Percentiles rank a stretch among this genome's conserved stretches.
These are phyloP conservation scores for Peromyscus eremicus DNA, from an alignment of 2,797 vertebrate species.

Conservation along the genomic window DNA sequence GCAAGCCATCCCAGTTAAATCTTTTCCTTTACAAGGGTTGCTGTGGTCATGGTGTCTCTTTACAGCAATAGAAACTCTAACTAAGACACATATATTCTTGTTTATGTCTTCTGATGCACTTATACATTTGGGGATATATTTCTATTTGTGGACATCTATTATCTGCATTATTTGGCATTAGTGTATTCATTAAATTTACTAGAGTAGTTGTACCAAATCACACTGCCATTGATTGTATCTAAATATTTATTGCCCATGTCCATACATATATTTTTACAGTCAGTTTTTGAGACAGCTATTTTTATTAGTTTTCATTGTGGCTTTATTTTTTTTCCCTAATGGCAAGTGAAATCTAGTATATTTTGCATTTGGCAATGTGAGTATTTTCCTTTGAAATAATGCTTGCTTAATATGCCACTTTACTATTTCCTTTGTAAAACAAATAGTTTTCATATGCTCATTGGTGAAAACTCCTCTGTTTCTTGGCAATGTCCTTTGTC, in stretches of 20 bases:
- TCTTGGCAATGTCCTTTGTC: neutral
- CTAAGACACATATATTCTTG: neutral
- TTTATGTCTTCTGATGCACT: neutral
- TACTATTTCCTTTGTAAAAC: neutral
- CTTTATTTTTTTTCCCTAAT: conserved; percentile 4
- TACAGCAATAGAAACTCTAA: neutral
- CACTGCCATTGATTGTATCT: neutral
- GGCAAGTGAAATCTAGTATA: neutral
- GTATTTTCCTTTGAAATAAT: conserved; percentile 9
- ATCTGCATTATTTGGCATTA: neutral
- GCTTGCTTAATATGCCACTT: neutral
- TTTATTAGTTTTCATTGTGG: neutral
- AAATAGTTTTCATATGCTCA: neutral
- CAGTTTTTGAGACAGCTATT: neutral
- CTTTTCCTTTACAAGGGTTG: neutral
- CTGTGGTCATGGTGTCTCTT: neutral
- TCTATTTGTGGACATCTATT: neutral
- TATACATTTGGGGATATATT: neutral
- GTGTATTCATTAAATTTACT: neutral
- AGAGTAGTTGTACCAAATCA: neutral
- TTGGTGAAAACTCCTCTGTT: neutral
- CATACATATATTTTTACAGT: neutral
- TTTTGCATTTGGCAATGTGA: neutral
- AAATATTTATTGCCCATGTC: neutral
- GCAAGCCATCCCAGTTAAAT: neutral